Evolutionary conservation across 1,140 invertebrate genomes (phyloP), one percentile per base, ranked within the genome.

Genomic region (Megalopta genalis): DNA sequence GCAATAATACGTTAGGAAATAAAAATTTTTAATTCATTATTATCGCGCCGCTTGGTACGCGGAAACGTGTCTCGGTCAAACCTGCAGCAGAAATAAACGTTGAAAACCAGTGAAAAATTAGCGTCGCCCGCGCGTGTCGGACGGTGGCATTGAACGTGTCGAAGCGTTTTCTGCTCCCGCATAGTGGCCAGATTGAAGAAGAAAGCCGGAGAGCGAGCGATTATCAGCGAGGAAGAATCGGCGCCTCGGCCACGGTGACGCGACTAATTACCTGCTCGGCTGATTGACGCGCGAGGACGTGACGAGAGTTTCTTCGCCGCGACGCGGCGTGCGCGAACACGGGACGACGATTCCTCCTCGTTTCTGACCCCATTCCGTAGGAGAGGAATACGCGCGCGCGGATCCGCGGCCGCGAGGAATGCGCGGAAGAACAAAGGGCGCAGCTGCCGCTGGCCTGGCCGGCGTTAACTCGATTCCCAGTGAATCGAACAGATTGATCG

Each of bases 361-460:
- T 39, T 67, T 80, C 71, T 80, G 77, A 80, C 77, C 77, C 71
- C 77, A 80, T 80, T 80, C 77, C 77, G 18, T 7, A 21, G 69
- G 46, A n/a, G 59, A 54, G 37, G 49, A 72, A 25, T 65, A 4
- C 77, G 62, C 70, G 42, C 70, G 70, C 54, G 77, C 71, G 42
- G 77, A 67, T 25, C 46, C 76, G n/a, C 14, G 65, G 70, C 60
- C 69, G n/a, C 66, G 63, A 16, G 77, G 77, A 74, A 80, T 80
- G 77, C 77, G 63, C 21, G 0, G 71, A 75, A 60, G 77, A 80
- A 80, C 71, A 75, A 74, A 80, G 63, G 75, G 75, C 21, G 71
- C 77, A 79, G 77, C 77, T 46, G 77, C 14, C 10, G 10, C 10
- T 10, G 6, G 42, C 25, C 54, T 14, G 64, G 27, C 68, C 42